phyloP scores from a whole-genome alignment of 2,113 vertebrate genomes.

The Zapus hudsonius region DNA sequence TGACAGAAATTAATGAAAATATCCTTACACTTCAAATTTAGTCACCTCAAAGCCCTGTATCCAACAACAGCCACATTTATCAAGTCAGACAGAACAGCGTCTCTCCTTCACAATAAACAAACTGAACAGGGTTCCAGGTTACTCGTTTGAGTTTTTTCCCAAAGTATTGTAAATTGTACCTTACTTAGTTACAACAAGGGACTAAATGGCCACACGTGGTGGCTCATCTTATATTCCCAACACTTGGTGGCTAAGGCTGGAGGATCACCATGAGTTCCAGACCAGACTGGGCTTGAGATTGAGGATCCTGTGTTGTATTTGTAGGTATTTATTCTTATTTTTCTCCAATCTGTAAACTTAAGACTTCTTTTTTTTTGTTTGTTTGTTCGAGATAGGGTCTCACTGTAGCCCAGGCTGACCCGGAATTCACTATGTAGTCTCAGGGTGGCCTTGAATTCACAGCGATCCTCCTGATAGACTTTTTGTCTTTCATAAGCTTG shows the following conservation, averaged over 20 bases:
- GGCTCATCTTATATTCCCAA: no score
- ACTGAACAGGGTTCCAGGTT: background rate
- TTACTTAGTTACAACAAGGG: background rate
- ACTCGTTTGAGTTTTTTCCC: background rate
- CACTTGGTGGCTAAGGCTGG: no score
- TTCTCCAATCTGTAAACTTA: no score
- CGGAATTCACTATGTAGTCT: no score
- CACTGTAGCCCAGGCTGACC: background rate
- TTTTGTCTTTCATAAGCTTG: no score
- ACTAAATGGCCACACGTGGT: no score
- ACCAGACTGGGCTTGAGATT: background rate
- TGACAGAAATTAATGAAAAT: background rate
- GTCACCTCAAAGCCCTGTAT: background rate
- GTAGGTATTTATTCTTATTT: no score
- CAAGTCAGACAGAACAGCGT: background rate
- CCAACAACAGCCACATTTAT: background rate
- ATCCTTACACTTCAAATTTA: background rate
- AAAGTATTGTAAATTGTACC: background rate
- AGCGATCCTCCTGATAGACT: no score
- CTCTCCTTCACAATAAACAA: background rate
- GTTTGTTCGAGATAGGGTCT: background rate
- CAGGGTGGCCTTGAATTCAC: no score
- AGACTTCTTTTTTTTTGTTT: background rate
- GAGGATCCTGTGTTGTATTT: no score
- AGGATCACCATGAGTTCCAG: background rate